Conservation (phyloP, 1,140 invertebrate genomes). For the Akabosia matsudoensis region DNA sequence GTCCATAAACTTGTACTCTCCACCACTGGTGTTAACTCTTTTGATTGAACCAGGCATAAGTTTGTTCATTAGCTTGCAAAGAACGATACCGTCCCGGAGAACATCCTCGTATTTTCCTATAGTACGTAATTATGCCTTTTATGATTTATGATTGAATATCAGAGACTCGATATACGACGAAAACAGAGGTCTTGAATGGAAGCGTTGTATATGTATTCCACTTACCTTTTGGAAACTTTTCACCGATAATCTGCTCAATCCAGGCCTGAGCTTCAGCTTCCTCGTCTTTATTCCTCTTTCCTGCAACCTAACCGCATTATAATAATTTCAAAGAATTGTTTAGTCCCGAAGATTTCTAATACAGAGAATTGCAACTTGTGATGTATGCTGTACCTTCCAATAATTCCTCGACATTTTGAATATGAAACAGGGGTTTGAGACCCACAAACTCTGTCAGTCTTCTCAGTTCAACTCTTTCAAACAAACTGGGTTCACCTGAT, state of each 20-base stretch:
- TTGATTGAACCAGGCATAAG: conserved; percentile 75
- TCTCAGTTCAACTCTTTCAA: neutral
- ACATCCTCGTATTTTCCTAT: conserved; percentile 68
- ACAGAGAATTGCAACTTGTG: neutral
- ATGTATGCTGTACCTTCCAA: neutral
- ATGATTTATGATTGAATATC: too few species aligned
- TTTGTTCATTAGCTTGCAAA: conserved; percentile 82
- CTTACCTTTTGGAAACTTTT: conserved; percentile 67
- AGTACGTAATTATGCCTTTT: neutral
- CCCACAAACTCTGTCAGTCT: neutral
- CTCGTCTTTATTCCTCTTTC: conserved; percentile 81
- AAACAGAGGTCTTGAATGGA: conserved; percentile 13
- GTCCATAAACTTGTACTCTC: conserved; percentile 92
- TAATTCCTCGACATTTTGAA: neutral
- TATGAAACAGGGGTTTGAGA: neutral
- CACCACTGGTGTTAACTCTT: conserved; percentile 81
- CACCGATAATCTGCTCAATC: conserved; percentile 82
- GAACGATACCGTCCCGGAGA: conserved; percentile 74
- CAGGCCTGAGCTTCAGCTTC: conserved; percentile 86
- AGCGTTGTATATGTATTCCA: neutral
- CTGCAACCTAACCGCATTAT: conserved; percentile 65
- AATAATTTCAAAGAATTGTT: conserved; percentile 19
- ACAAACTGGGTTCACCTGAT: neutral
- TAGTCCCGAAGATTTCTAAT: neutral
- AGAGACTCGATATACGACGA: neutral